Evolutionary conservation across 2,797 vertebrate species (phyloP), one percentile per base, ranked within the genome.

Genomic region (Kryptolebias ocellatus): DNA sequence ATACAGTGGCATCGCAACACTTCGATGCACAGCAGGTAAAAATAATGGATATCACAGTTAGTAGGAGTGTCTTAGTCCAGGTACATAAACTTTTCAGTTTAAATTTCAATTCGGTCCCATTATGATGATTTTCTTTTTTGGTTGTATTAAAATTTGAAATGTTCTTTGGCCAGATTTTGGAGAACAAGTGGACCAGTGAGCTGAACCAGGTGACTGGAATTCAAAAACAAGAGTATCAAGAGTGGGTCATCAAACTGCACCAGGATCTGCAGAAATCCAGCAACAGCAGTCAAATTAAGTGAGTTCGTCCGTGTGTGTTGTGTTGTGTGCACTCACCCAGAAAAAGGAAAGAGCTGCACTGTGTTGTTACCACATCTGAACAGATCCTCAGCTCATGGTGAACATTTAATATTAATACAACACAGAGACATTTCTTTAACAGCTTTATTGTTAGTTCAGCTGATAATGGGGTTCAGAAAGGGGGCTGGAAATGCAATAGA

Each of bases 171-270:
- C 73, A 99, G 98, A 95, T 95, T 58, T 82, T 99, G 84, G 98
- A 99, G 86, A 98, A 95, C 88, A 98, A 97, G 70, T 99, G 97
- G 97, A 93, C 93, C 58, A 98, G 90, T 90, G 98, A 99, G 86
- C 86, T 98, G 62, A 97, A 97, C 80, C 98, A 99, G 24, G 95
- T 98, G 11, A 95, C 95, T 2, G 90, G 92, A 47, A 99, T 99
- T 80, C 98, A 99, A 79, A 99, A 99, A 78, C 97, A 98, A 39
- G 98, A 99, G 60, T 99, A 99, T 87, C 98, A 98, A 83, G 95
- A 98, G 53, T 99, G 97, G 98, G 98, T 99, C 70, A 95, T 99
- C 82, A 99, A 98, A 83, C 93, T 99, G 70, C 96, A 99, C 84
- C 94, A 96, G 74, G 98, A 99, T 78, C 90, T 99, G 16, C 96